Conservation (phyloP, 2,113 vertebrate genomes). For the Poeciliopsis occidentalis region DNA sequence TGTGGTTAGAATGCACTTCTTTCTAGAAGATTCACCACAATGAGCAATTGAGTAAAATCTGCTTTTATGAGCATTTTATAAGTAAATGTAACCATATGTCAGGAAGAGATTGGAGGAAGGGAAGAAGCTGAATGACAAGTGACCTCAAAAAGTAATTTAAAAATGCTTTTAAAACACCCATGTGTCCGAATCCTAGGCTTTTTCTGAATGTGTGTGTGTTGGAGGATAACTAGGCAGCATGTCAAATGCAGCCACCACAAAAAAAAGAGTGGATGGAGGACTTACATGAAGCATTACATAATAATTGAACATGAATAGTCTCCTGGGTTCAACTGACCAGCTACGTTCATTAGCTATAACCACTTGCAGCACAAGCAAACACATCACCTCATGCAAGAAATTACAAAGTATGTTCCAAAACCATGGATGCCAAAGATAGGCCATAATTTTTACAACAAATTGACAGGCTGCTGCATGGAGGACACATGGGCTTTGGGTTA, state of each 20-base stretch:
- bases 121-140: constrained; percentile 65
- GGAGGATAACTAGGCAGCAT: constrained; percentile 29
- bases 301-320: constrained; percentile 62
- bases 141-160: constrained; percentile 62
- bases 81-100: constrained; percentile 77
- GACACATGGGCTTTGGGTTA: constrained; percentile 30
- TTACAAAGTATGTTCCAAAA: constrained; percentile 56
- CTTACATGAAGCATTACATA: constrained; percentile 40
- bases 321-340: constrained; percentile 39
- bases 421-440: constrained; percentile 19
- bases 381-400: constrained; percentile 32
- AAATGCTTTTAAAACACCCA: constrained; percentile 51
- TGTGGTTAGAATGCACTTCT: constrained; percentile 57
- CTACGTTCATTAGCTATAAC: constrained; percentile 33
- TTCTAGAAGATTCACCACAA: constrained; percentile 62
- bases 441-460: constrained; percentile 40
- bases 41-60: constrained; percentile 70
- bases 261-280: constrained; percentile 52
- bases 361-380: constrained; percentile 60
- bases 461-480: constrained; percentile 25
- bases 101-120: constrained; percentile 57
- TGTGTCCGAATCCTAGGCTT: not conserved
- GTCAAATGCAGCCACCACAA: constrained; percentile 42
- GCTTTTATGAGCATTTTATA: constrained; percentile 67
- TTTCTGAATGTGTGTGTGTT: not conserved